Conservation (phyloP, 2,797 vertebrate genomes). For the Arnoldichthys spilopterus region DNA sequence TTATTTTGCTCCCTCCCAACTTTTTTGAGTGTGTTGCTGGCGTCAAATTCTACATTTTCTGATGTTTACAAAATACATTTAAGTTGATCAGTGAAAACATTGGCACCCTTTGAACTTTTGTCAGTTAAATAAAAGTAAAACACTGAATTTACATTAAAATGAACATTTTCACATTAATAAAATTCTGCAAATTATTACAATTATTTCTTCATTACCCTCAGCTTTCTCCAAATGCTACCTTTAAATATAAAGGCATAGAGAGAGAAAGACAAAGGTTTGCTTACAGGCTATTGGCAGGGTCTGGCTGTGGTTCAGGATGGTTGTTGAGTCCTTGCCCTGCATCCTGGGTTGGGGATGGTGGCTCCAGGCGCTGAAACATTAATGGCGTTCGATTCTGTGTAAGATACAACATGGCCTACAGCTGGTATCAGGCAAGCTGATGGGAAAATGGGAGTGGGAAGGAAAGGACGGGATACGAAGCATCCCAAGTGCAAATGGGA, state of each 20-base stretch:
- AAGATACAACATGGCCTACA: conserved; percentile 84
- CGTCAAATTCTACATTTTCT: no score
- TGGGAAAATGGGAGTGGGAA: conserved; percentile 71
- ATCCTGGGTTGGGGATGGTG: conserved; percentile 87
- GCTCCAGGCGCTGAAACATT: conserved; percentile 98
- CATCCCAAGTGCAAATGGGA: conserved; percentile 65
- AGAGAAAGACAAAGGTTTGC: conserved; percentile 61
- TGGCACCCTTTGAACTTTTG: no score
- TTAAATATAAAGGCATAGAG: not conserved
- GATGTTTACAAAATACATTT: no score
- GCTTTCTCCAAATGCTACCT: not conserved
- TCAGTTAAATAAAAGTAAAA: no score
- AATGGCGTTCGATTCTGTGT: conserved; percentile 95
- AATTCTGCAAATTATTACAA: no score
- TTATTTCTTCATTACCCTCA: no score
- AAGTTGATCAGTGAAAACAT: no score
- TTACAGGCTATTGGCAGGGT: conserved; percentile 83
- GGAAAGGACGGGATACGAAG: conserved; percentile 58
- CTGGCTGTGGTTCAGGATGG: conserved; percentile 77
- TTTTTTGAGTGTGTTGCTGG: no score
- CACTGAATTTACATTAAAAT: no score
- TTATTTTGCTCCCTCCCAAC: no score
- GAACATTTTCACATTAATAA: no score
- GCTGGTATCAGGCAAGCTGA: conserved; percentile 82
- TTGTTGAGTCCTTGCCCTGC: conserved; percentile 81